These are phyloP conservation scores for Vidua chalybeata DNA, from an alignment of 2,113 vertebrate genomes.

Conservation along the genomic window DNA sequence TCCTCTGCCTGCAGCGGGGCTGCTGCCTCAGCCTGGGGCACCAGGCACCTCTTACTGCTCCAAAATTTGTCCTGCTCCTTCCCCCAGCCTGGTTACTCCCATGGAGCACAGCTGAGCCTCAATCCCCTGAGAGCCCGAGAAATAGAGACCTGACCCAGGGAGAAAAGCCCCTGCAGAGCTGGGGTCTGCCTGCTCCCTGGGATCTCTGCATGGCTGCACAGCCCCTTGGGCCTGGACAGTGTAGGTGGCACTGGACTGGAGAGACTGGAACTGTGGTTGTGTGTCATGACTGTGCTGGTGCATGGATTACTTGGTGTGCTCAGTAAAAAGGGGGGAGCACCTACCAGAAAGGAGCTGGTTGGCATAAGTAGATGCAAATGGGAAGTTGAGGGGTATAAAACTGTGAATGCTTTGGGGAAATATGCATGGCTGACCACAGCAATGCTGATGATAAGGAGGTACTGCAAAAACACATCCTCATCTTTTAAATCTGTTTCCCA, in stretches of 20 bases:
- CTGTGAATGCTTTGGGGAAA: not conserved
- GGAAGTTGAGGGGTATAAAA: not conserved
- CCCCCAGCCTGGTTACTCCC: fast-evolving
- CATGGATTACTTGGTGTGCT: not conserved
- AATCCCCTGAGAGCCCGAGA: not conserved
- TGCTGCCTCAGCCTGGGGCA: not conserved
- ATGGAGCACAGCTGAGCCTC: not conserved
- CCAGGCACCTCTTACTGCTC: not conserved
- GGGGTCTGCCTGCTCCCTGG: not conserved
- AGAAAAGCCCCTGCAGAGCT: not conserved
- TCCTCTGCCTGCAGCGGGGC: not conserved
- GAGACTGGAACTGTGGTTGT: not conserved
- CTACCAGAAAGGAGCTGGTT: not conserved
- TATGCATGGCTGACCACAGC: not conserved
- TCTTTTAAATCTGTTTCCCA: not conserved
- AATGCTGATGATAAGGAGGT: not conserved
- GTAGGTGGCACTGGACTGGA: not conserved
- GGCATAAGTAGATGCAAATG: not conserved
- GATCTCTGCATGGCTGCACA: not conserved
- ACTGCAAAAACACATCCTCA: not conserved
- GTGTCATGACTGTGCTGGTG: not conserved
- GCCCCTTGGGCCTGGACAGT: not conserved
- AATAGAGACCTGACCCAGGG: not conserved
- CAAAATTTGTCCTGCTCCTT: not conserved
- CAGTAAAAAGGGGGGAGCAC: not conserved